Percentiles rank a stretch among this genome's conserved stretches.
These are phyloP conservation scores for Clunio marinus DNA, from an alignment of 2,888 invertebrate species.

Conservation along the genomic window DNA sequence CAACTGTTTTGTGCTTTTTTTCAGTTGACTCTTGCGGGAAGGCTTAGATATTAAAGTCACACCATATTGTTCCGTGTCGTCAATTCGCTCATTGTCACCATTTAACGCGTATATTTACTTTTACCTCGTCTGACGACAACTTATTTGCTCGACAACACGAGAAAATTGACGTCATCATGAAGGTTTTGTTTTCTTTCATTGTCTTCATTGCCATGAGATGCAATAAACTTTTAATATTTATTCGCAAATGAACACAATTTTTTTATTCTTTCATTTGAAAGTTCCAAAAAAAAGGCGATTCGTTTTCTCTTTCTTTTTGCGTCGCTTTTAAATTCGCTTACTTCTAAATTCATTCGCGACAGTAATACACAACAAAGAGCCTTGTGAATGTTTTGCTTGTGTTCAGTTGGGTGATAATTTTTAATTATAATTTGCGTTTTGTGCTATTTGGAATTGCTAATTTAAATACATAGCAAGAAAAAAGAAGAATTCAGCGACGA, in stretches of 20 bases:
- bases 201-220: neutral
- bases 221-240: neutral
- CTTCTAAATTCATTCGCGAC: neutral
- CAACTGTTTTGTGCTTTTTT: neutral
- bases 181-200: neutral
- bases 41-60: constrained; percentile 29
- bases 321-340: neutral
- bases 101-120: constrained; percentile 20
- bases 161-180: constrained; percentile 28
- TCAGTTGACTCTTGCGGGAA: too few relatives aligned
- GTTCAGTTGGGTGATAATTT: constrained; percentile 36
- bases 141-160: constrained; percentile 13
- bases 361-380: constrained; percentile 1
- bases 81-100: constrained; percentile 31
- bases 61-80: constrained; percentile 28
- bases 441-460: constrained; percentile 39
- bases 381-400: constrained; percentile 12
- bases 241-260: too few relatives aligned
- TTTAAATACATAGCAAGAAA: constrained; percentile 1
- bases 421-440: constrained; percentile 39
- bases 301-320: constrained; percentile 21
- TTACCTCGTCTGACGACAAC: neutral
- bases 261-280: too few relatives aligned
- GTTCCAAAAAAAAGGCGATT: constrained; percentile 15
- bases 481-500: neutral